phyloP scores from a whole-genome alignment of 2,113 vertebrate genomes.

The Syrmaticus mikado region DNA sequence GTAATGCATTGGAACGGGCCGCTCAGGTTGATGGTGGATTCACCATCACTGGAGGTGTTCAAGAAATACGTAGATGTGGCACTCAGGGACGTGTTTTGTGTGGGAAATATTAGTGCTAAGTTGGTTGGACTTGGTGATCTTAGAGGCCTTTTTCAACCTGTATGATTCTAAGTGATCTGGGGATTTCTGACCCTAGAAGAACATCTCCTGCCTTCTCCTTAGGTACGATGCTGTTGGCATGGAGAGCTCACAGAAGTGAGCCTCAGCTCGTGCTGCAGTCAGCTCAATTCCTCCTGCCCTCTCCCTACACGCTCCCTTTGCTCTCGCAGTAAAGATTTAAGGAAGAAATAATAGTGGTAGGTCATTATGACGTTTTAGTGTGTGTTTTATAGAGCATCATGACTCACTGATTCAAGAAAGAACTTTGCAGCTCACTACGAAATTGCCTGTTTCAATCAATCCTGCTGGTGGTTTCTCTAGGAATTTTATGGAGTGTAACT shows the following conservation, averaged over 20 bases:
- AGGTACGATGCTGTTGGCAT: fast-evolving
- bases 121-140: too few species aligned
- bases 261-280: background rate
- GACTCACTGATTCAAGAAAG: conserved; percentile 62
- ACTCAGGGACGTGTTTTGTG: too few species aligned
- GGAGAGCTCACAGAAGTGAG: background rate
- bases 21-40: too few species aligned
- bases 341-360: conserved; percentile 49
- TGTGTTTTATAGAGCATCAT: conserved; percentile 61
- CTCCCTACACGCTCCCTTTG: background rate
- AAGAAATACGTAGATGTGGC: too few species aligned
- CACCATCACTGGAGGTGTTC: too few species aligned
- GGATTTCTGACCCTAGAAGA: background rate
- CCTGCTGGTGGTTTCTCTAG: background rate
- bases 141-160: too few species aligned
- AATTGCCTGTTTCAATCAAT: conserved; percentile 69
- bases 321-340: background rate
- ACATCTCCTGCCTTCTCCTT: background rate
- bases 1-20: too few species aligned
- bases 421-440: conserved; percentile 31
- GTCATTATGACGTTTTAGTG: conserved; percentile 69
- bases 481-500: conserved; percentile 59
- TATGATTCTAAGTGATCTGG: background rate
- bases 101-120: too few species aligned
- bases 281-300: background rate